Evolutionary conservation across 2,888 invertebrate genomes (phyloP).

Genomic region (Drosophila sordidula): DNA sequence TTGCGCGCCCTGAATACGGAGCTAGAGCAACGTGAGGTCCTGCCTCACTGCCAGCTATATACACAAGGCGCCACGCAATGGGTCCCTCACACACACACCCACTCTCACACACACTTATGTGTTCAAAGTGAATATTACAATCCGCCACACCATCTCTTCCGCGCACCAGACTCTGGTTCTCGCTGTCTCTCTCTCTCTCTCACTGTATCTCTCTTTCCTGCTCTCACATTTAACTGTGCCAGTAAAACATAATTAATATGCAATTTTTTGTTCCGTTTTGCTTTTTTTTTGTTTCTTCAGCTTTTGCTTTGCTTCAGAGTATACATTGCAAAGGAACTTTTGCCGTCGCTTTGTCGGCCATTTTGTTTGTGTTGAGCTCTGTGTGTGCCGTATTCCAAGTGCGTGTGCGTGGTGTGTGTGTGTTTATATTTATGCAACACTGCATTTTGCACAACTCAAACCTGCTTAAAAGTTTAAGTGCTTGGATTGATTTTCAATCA

Average conservation of each 20-base stretch:
- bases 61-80: not conserved
- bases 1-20: slow-evolving; percentile 73
- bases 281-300: slow-evolving; percentile 64
- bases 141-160: slow-evolving; percentile 4
- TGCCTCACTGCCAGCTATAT: slow-evolving; percentile 21
- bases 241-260: slow-evolving; percentile 80
- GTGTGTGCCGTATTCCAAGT: slow-evolving; percentile 15
- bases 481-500: slow-evolving; percentile 76
- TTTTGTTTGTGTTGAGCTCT: slow-evolving; percentile 61
- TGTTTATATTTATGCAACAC: slow-evolving; percentile 72
- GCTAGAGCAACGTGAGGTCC: slow-evolving; percentile 46
- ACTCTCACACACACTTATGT: slow-evolving; percentile 1
- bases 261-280: slow-evolving; percentile 65
- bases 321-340: slow-evolving; percentile 49
- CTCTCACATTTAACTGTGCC: slow-evolving; percentile 69
- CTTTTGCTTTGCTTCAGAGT: slow-evolving; percentile 47
- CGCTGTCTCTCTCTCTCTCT: not conserved
- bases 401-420: slow-evolving; percentile 16
- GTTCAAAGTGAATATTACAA: slow-evolving; percentile 68
- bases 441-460: slow-evolving; percentile 76
- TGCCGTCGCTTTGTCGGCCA: slow-evolving; percentile 66
- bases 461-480: slow-evolving; percentile 74
- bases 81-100: not conserved
- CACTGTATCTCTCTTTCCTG: slow-evolving; percentile 10
- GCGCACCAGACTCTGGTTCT: not conserved